phyloP scores from a whole-genome alignment of 2,888 invertebrate genomes.

The Iphiclides podalirius region DNA sequence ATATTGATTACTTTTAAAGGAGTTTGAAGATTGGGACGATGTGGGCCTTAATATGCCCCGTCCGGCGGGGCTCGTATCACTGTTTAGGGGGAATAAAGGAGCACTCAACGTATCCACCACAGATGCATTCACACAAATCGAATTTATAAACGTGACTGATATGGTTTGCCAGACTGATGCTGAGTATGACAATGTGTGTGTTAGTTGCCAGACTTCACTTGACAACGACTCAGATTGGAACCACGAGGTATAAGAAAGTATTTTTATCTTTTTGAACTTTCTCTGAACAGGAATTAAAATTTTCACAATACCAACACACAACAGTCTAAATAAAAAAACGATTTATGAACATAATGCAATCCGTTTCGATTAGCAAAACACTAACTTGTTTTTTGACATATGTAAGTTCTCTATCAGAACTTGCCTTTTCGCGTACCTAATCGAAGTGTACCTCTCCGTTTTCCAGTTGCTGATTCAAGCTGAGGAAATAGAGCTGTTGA shows the following conservation, averaged over 20 bases:
- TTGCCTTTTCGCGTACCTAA: too few species aligned
- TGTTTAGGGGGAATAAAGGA: slow-evolving; percentile 81
- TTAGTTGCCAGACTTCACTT: slow-evolving; percentile 62
- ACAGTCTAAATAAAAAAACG: too few species aligned
- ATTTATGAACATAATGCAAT: too few species aligned
- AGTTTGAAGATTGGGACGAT: slow-evolving; percentile 96
- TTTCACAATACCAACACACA: too few species aligned
- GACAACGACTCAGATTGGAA: slow-evolving; percentile 65
- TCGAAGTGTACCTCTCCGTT: too few species aligned
- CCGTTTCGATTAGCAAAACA: too few species aligned
- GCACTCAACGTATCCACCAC: slow-evolving; percentile 56
- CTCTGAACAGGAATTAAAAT: too few species aligned
- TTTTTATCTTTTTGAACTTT: too few species aligned
- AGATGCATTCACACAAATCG: slow-evolving; percentile 72
- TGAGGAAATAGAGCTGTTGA: slow-evolving; percentile 77
- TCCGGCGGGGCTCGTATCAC: slow-evolving; percentile 85
- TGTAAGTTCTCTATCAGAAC: too few species aligned
- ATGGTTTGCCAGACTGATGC: slow-evolving; percentile 72
- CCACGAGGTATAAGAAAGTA: slow-evolving; percentile 75
- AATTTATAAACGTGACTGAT: slow-evolving; percentile 45
- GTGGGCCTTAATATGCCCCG: slow-evolving; percentile 92
- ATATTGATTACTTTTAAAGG: too few species aligned
- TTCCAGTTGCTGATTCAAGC: slow-evolving; percentile 70
- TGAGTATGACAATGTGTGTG: slow-evolving; percentile 62
- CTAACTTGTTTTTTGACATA: too few species aligned